phyloP scores from a whole-genome alignment of 2,797 vertebrate genomes.

The Crocodylus rhombifer region DNA sequence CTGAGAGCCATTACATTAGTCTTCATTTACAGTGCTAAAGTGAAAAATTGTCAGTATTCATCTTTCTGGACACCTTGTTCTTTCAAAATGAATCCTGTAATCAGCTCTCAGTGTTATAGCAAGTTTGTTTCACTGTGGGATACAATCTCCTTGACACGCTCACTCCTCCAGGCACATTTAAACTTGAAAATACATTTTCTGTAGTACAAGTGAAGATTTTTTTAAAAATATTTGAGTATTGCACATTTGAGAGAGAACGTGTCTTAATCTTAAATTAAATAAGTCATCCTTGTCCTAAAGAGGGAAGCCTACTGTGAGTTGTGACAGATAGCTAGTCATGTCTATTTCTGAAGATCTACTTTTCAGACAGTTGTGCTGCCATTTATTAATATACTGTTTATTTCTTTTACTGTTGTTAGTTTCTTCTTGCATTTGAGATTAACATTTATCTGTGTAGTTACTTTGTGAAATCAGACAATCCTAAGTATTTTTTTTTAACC shows the following conservation, averaged over 20 bases:
- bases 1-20: background rate
- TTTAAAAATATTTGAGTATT: background rate
- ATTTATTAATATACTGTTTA: background rate
- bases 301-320: background rate
- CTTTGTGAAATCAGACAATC: background rate
- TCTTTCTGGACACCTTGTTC: conserved; percentile 14
- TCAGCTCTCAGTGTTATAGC: background rate
- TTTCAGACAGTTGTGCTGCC: background rate
- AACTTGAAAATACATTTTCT: background rate
- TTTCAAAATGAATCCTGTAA: background rate
- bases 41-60: conserved; percentile 1
- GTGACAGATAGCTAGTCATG: background rate
- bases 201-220: background rate
- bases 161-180: background rate
- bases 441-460: background rate
- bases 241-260: background rate
- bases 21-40: conserved; percentile 1
- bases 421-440: background rate
- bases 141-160: background rate
- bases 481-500: background rate
- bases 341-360: background rate
- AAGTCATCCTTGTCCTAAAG: background rate
- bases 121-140: background rate
- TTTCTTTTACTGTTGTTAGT: background rate
- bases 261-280: background rate